These are phyloP conservation scores for Nesospiza acunhae DNA, from an alignment of 2,113 vertebrate species.

Conservation along the genomic window DNA sequence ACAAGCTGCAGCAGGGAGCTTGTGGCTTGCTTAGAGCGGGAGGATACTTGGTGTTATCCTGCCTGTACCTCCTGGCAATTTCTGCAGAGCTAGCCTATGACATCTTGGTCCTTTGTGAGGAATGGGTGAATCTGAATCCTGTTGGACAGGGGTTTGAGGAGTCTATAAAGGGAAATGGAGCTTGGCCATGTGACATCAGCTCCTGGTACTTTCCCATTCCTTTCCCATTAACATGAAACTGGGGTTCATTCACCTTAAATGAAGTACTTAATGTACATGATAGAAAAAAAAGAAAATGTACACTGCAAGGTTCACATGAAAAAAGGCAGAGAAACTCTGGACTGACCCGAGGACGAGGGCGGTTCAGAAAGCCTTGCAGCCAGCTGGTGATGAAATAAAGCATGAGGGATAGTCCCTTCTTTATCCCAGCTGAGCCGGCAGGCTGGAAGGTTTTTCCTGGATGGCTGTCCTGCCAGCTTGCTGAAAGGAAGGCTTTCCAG, in stretches of 20 bases:
- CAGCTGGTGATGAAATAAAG: neutral
- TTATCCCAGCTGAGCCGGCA: fast-evolving
- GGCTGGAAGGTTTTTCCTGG: neutral
- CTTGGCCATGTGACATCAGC: neutral
- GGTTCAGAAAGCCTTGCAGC: neutral
- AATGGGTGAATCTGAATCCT: neutral
- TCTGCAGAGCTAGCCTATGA: neutral
- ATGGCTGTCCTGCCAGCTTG: neutral
- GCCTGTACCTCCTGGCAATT: neutral
- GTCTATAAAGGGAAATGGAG: neutral
- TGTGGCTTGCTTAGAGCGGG: fast-evolving
- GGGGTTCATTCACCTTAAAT: neutral
- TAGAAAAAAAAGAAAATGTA: neutral
- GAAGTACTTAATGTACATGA: neutral
- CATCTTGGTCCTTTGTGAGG: neutral
- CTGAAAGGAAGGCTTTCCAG: neutral
- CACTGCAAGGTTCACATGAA: neutral
- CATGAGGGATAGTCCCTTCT: neutral
- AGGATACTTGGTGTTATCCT: neutral
- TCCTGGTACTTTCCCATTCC: neutral
- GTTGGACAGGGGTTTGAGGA: neutral
- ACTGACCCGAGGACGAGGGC: fast-evolving
- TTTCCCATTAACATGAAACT: conserved; percentile 1
- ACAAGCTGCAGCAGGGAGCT: neutral
- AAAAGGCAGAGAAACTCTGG: neutral